Evolutionary conservation across 1,140 invertebrate species (phyloP).

Genomic region (Brachionus asplanchnoidis): DNA sequence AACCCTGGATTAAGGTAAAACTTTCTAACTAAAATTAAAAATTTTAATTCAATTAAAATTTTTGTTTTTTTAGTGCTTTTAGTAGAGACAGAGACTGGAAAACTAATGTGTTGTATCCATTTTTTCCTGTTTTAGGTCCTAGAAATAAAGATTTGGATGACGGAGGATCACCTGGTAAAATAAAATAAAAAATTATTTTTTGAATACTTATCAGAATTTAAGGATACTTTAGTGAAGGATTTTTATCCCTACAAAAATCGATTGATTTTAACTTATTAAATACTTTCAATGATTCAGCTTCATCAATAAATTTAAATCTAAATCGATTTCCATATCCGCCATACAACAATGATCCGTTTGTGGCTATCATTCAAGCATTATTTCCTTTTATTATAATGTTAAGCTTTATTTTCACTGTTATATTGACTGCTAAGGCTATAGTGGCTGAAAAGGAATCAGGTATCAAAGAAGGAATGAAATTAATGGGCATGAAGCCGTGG

Average conservation of each 20-base stretch:
- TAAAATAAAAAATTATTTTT: background rate
- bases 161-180: slow-evolving; percentile 64
- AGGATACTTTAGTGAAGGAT: slow-evolving; percentile 53
- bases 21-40: background rate
- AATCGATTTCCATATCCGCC: slow-evolving; percentile 59
- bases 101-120: slow-evolving; percentile 65
- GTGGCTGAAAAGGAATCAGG: slow-evolving; percentile 54
- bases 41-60: background rate
- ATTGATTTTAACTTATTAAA: slow-evolving; percentile 63
- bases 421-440: slow-evolving; percentile 52
- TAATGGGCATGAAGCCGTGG: slow-evolving; percentile 77
- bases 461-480: slow-evolving; percentile 67
- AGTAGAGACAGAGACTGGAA: slow-evolving; percentile 61
- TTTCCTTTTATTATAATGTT: slow-evolving; percentile 61
- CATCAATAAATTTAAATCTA: slow-evolving; percentile 52
- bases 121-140: slow-evolving; percentile 66
- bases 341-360: slow-evolving; percentile 52
- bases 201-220: background rate
- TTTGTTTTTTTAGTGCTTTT: slow-evolving; percentile 44
- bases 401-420: slow-evolving; percentile 63
- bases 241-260: slow-evolving; percentile 66
- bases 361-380: slow-evolving; percentile 61
- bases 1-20: slow-evolving; percentile 51
- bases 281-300: slow-evolving; percentile 26
- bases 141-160: slow-evolving; percentile 58